Percentiles rank a stretch among this genome's conserved stretches.
These are phyloP conservation scores for Xyliphius kryptos DNA, from an alignment of 2,113 vertebrate species.

Conservation along the genomic window DNA sequence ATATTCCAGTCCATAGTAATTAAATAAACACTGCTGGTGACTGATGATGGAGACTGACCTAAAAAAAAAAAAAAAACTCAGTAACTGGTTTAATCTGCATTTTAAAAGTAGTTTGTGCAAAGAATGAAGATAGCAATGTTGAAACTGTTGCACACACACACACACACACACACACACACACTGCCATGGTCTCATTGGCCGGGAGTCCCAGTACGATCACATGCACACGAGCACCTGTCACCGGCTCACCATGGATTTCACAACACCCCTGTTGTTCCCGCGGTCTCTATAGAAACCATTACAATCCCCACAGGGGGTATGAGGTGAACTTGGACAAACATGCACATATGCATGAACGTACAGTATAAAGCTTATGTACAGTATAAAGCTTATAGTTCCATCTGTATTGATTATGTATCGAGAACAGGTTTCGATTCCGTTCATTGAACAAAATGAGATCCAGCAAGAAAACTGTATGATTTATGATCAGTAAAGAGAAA, in stretches of 20 bases:
- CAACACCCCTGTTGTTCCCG: conserved; percentile 24
- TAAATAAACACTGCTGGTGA: too few relatives aligned
- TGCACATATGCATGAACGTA: too few relatives aligned
- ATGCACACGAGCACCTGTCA: conserved; percentile 26
- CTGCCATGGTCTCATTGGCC: conserved; percentile 1
- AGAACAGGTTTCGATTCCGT: not conserved
- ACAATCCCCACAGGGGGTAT: conserved; percentile 4
- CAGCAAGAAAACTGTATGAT: not conserved
- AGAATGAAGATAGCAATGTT: too few relatives aligned
- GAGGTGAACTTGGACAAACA: conserved; percentile 6
- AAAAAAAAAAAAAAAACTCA: too few relatives aligned
- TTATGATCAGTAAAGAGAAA: conserved; percentile 13
- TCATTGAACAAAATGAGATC: not conserved
- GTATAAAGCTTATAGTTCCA: too few relatives aligned
- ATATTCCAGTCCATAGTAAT: too few relatives aligned
- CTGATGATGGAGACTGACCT: too few relatives aligned
- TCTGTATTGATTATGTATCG: not conserved
- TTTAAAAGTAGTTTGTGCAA: too few relatives aligned
- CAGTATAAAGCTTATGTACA: too few relatives aligned
- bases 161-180: not conserved
- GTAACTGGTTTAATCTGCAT: too few relatives aligned
- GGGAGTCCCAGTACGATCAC: conserved; percentile 15
- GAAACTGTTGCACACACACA: not conserved
- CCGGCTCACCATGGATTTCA: conserved; percentile 29
- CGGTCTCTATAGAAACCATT: conserved; percentile 27